Evolutionary conservation across 1,140 invertebrate genomes (phyloP).

Genomic region (Panagrolaimus sp.): DNA sequence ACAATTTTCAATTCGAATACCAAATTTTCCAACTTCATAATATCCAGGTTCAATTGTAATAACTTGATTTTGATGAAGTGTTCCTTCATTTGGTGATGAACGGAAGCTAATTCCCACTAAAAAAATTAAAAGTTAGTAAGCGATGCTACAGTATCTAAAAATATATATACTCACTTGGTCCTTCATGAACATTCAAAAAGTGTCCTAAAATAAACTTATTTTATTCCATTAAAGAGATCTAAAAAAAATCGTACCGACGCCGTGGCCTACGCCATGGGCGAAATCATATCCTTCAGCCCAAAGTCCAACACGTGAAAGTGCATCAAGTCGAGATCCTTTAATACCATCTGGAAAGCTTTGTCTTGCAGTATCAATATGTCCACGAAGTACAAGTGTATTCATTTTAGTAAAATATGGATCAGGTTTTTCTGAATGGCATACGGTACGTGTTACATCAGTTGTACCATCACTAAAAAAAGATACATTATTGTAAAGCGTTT

Average conservation of each 20-base stretch:
- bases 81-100: conserved; percentile 65
- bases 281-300: conserved; percentile 95
- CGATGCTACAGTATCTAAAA: conserved; percentile 55
- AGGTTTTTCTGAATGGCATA: conserved; percentile 70
- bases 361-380: conserved; percentile 74
- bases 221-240: too few species aligned
- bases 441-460: conserved; percentile 85
- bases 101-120: conserved; percentile 75
- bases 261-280: conserved; percentile 91
- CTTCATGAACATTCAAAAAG: conserved; percentile 94
- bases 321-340: conserved; percentile 60
- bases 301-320: conserved; percentile 70
- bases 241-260: too few species aligned
- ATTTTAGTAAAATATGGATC: conserved; percentile 74
- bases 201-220: too few species aligned
- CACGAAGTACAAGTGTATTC: conserved; percentile 86
- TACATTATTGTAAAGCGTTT: too few species aligned
- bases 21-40: conserved; percentile 75
- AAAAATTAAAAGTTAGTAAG: conserved; percentile 43
- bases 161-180: conserved; percentile 58
- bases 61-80: conserved; percentile 79
- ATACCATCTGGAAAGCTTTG: conserved; percentile 70
- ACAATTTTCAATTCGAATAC: conserved; percentile 86
- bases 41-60: conserved; percentile 76
- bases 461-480: conserved; percentile 71